These are phyloP conservation scores for Rhyacichthys aspro DNA, from an alignment of 2,797 vertebrate species.

Conservation along the genomic window DNA sequence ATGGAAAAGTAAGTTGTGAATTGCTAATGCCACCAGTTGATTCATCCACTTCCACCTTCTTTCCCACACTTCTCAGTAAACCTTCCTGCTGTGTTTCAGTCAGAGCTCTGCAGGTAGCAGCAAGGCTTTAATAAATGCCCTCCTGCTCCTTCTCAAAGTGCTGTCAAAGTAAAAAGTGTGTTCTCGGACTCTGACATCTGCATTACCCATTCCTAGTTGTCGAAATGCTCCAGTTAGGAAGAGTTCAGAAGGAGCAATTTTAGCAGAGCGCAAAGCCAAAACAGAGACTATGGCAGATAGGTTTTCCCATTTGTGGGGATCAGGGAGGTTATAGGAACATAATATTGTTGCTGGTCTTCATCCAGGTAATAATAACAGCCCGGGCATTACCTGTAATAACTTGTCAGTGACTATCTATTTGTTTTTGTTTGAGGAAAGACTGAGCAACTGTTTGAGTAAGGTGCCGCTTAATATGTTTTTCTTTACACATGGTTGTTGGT, in stretches of 20 bases:
- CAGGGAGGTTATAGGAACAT: constrained; percentile 13
- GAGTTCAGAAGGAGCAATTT: neutral
- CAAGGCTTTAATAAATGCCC: constrained; percentile 22
- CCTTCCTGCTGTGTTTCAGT: constrained; percentile 40
- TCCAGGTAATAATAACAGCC: constrained; percentile 29
- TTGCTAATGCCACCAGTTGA: too few species aligned
- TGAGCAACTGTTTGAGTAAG: constrained; percentile 11
- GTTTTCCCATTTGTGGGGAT: constrained; percentile 19
- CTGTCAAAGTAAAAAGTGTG: constrained; percentile 19
- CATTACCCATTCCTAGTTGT: too few species aligned
- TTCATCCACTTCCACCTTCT: constrained; percentile 20
- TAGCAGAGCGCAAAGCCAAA: neutral
- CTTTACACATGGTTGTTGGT: constrained; percentile 27
- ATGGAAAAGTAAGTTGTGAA: neutral
- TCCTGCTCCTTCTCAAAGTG: constrained; percentile 22
- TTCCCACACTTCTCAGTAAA: constrained; percentile 38
- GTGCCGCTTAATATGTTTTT: constrained; percentile 45
- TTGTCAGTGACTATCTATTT: constrained; percentile 22
- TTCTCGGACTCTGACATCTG: neutral
- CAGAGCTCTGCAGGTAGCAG: constrained; percentile 33
- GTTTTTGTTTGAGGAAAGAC: constrained; percentile 40
- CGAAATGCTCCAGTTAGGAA: constrained; percentile 7
- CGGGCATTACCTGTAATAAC: constrained; percentile 45
- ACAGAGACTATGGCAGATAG: constrained; percentile 35
- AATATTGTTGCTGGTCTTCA: constrained; percentile 53